Base-by-base conservation (phyloP, 2,888 invertebrate species). In the Luffia ferchaultella region DNA sequence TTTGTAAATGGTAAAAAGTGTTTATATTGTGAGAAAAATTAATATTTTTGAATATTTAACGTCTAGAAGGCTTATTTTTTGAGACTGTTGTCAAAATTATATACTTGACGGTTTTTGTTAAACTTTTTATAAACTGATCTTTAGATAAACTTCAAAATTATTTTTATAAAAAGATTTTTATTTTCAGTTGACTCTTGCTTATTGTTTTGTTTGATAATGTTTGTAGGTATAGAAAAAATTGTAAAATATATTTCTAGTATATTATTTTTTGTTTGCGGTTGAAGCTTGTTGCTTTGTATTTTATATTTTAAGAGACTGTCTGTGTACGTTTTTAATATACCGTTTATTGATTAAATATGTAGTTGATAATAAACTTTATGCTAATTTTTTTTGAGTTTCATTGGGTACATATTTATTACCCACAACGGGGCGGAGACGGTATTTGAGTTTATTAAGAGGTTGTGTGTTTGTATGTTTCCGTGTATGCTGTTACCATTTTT, bases 81-180 rank as follows among this genome's bases (percentile, higher is more conserved):
- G 76, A 79, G 76, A 80, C 75, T 79, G 74, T 78, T 78, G 73
- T 77, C 77, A 70, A 74, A 76, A 76, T 73, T 69, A 61, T 66
- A 63, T 49, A 49, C n/a, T 45, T 43, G 70, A 73, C 69, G 65
- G 56, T 48, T 70, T 76, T 67, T 72, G 68, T 74, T 73, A 60
- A 67, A 69, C 67, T 30, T 17, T 47, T 47, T 47, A 66, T 69
- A 63, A 69, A 45, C 5, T n/a, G n/a, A 42, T 42, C 3, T 42
- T 16, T 42, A 42, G 43, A 16, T 9, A 3, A n/a, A 68, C 68
- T 65, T 71, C 74, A 68, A 76, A 78, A 76, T 76, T 76, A 71
- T 77, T 76, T 75, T 76, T 76, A 67, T 74, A 67, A 62, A 65
- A 61, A 57, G 5, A 65, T 57, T 63, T 67, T 71, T 76, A 69